A percentile compares a stretch with the other conserved stretches of the same genome.
Conservation (phyloP, 2,888 invertebrate species). For the Cerastoderma edule region DNA sequence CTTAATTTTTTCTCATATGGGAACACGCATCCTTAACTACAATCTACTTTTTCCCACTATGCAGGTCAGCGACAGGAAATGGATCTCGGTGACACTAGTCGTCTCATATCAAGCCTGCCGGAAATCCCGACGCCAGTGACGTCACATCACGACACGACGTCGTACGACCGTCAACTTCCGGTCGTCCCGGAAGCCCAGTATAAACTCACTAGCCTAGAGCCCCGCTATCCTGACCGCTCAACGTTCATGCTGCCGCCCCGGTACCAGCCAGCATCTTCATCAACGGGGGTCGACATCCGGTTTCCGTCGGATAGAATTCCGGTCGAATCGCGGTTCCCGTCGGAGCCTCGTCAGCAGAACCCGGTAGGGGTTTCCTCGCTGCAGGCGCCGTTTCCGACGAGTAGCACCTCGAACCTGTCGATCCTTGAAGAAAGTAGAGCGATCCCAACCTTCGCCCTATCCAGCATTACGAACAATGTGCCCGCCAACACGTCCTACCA, state of each 20-base stretch:
- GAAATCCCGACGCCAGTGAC: slow-evolving; percentile 57
- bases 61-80: slow-evolving; percentile 62
- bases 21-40: too few species aligned
- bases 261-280: slow-evolving; percentile 54
- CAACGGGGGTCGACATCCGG: slow-evolving; percentile 55
- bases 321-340: slow-evolving; percentile 64
- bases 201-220: slow-evolving; percentile 66
- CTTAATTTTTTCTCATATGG: too few species aligned
- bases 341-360: slow-evolving; percentile 59
- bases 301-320: slow-evolving; percentile 59
- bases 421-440: slow-evolving; percentile 76
- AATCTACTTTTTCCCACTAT: not conserved
- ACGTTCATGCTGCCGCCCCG: slow-evolving; percentile 68
- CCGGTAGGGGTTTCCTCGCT: slow-evolving; percentile 60
- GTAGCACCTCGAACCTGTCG: slow-evolving; percentile 71
- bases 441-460: slow-evolving; percentile 67
- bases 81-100: slow-evolving; percentile 52
- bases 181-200: slow-evolving; percentile 68
- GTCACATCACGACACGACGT: slow-evolving; percentile 49
- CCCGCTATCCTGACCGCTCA: slow-evolving; percentile 60
- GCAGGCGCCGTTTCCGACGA: slow-evolving; percentile 66
- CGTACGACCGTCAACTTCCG: slow-evolving; percentile 64
- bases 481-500: slow-evolving; percentile 58
- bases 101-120: slow-evolving; percentile 41
- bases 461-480: slow-evolving; percentile 41